These are phyloP conservation scores for Hypanus sabinus DNA, from an alignment of 2,113 vertebrate species.

Conservation along the genomic window DNA sequence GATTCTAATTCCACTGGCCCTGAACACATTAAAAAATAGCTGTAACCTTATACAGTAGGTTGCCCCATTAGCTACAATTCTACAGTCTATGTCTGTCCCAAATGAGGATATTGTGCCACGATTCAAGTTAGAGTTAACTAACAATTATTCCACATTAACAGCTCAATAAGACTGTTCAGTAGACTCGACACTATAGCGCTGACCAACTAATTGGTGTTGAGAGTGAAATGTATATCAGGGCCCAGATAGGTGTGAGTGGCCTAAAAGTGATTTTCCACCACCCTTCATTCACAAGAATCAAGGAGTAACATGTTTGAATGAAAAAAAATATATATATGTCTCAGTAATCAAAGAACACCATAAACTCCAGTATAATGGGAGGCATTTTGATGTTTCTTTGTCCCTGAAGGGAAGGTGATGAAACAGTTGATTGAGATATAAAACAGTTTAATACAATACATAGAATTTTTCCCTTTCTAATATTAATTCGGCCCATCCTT, in stretches of 20 bases:
- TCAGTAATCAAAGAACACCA: not conserved
- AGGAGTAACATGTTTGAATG: no score
- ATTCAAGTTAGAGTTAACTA: not conserved
- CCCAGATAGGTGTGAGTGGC: not conserved
- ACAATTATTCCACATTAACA: not conserved
- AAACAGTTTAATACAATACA: not conserved
- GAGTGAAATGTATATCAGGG: not conserved
- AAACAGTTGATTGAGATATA: not conserved
- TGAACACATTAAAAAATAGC: not conserved
- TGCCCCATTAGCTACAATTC: not conserved
- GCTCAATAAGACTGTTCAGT: not conserved
- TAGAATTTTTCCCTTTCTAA: not conserved
- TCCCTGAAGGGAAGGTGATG: not conserved
- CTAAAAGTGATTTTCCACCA: not conserved
- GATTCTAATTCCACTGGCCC: not conserved
- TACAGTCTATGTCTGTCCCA: not conserved
- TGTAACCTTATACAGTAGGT: not conserved
- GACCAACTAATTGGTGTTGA: not conserved
- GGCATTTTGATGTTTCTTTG: not conserved
- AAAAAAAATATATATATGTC: not conserved
- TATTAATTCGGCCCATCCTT: not conserved
- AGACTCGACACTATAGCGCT: not conserved
- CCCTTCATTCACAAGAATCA: no score
- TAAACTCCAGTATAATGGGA: not conserved
- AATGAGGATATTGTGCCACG: not conserved